phyloP scores from a whole-genome alignment of 2,888 invertebrate species.

The Dolomedes plantarius region DNA sequence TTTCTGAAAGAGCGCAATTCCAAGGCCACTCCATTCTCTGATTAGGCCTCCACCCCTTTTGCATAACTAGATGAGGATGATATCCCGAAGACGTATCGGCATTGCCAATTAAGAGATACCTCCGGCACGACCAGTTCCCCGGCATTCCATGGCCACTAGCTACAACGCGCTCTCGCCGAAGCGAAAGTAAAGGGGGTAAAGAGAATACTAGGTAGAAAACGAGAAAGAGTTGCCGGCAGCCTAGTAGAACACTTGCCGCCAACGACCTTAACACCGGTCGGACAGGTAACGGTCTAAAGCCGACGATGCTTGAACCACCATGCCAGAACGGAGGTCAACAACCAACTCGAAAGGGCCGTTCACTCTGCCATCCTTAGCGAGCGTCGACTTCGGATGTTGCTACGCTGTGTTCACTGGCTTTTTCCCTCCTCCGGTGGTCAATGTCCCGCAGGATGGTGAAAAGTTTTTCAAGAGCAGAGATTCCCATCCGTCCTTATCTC shows the following conservation, averaged over 20 bases:
- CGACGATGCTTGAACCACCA: slow-evolving; percentile 31
- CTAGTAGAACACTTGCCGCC: slow-evolving; percentile 58
- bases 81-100: not conserved
- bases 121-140: slow-evolving; percentile 48
- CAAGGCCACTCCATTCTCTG: not conserved
- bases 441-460: slow-evolving; percentile 38
- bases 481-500: slow-evolving; percentile 45
- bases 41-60: slow-evolving; percentile 1
- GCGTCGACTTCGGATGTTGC: slow-evolving; percentile 55
- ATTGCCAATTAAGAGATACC: slow-evolving; percentile 1
- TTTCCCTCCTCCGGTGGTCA: slow-evolving; percentile 48
- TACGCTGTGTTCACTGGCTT: slow-evolving; percentile 43
- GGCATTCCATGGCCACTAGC: slow-evolving; percentile 52
- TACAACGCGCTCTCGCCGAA: slow-evolving; percentile 26
- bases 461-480: slow-evolving; percentile 23
- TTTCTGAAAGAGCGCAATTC: not conserved
- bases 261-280: slow-evolving; percentile 71
- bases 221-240: slow-evolving; percentile 2
- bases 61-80: slow-evolving; percentile 7
- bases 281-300: slow-evolving; percentile 69
- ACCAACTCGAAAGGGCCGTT: slow-evolving; percentile 62
- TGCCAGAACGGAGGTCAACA: slow-evolving; percentile 52
- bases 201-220: slow-evolving; percentile 46
- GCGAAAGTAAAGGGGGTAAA: slow-evolving; percentile 54
- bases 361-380: slow-evolving; percentile 44